phyloP scores from a whole-genome alignment of 2,888 invertebrate species.

The Gnatocerus cornutus region DNA sequence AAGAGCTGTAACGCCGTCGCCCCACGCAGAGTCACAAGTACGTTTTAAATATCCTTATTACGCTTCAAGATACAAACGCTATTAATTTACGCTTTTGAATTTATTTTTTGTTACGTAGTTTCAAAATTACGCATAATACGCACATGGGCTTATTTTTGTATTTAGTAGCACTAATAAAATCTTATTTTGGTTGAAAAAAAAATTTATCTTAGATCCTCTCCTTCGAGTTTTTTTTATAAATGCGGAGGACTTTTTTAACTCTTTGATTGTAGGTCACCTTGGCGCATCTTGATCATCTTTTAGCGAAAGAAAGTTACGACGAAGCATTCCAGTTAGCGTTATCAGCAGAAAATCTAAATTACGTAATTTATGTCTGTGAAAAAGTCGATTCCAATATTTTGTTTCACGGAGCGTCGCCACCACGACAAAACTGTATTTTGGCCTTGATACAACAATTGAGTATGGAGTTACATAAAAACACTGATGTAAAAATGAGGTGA shows the following conservation, averaged over 20 bases:
- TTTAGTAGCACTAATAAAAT: conserved; percentile 30
- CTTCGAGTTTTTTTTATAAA: background rate
- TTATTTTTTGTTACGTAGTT: conserved; percentile 16
- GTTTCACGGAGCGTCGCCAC: conserved; percentile 78
- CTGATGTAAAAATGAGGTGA: conserved; percentile 87
- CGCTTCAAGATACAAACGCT: conserved; percentile 24
- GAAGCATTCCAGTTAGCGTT: conserved; percentile 94
- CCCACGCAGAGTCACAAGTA: conserved; percentile 74
- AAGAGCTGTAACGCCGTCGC: conserved; percentile 83
- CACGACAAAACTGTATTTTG: conserved; percentile 91
- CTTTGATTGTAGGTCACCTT: conserved; percentile 73
- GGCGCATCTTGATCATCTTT: conserved; percentile 80
- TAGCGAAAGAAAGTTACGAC: conserved; percentile 84
- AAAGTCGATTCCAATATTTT: conserved; percentile 89
- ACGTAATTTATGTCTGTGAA: conserved; percentile 91
- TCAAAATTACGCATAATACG: conserved; percentile 3
- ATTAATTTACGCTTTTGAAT: conserved; percentile 31
- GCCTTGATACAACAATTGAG: conserved; percentile 96
- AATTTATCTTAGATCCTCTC: conserved; percentile 9
- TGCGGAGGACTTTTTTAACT: background rate
- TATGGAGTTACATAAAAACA: conserved; percentile 89
- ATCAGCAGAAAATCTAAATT: conserved; percentile 87
- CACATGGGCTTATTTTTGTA: background rate
- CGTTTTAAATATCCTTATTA: conserved; percentile 54
- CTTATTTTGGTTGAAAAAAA: conserved; percentile 31